phyloP scores from a whole-genome alignment of 2,888 invertebrate genomes.

The Pterostichus niger region DNA sequence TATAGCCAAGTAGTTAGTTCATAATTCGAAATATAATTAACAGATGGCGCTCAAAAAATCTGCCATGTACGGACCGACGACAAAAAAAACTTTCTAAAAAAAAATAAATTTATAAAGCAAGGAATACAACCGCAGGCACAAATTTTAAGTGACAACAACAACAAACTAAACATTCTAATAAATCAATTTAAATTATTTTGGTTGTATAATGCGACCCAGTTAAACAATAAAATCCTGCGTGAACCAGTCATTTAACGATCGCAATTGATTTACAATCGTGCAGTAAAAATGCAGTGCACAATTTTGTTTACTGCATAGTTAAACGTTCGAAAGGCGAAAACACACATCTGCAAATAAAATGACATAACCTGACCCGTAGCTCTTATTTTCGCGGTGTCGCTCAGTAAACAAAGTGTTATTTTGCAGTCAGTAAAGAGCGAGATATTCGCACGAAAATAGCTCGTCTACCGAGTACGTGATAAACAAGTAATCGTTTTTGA shows the following conservation, averaged over 20 bases:
- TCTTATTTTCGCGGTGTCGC: slow-evolving; percentile 49
- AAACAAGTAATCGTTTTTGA: slow-evolving; percentile 49
- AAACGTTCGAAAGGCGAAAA: neutral
- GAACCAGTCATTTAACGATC: slow-evolving; percentile 8
- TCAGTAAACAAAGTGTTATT: slow-evolving; percentile 64
- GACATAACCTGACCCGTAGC: slow-evolving; percentile 62
- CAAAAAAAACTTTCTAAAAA: slow-evolving; percentile 18
- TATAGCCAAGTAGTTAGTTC: too few species aligned
- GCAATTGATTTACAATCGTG: slow-evolving; percentile 8
- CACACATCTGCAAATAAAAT: slow-evolving; percentile 41
- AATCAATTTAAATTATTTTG: slow-evolving; percentile 3
- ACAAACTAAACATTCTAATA: slow-evolving; percentile 8
- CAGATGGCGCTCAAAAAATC: too few species aligned
- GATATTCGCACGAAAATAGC: slow-evolving; percentile 63
- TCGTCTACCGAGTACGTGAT: slow-evolving; percentile 21
- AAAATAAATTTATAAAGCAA: neutral
- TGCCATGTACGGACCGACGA: too few species aligned
- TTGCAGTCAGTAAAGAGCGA: slow-evolving; percentile 45
- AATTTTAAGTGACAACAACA: slow-evolving; percentile 6
- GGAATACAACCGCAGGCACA: neutral
- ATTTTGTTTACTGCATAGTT: slow-evolving; percentile 60
- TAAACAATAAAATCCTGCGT: slow-evolving; percentile 13
- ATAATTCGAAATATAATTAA: too few species aligned
- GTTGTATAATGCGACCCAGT: neutral
- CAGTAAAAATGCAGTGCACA: slow-evolving; percentile 6